These are phyloP conservation scores for Lasioglossum calceatum DNA, from an alignment of 2,888 invertebrate species.

Conservation along the genomic window DNA sequence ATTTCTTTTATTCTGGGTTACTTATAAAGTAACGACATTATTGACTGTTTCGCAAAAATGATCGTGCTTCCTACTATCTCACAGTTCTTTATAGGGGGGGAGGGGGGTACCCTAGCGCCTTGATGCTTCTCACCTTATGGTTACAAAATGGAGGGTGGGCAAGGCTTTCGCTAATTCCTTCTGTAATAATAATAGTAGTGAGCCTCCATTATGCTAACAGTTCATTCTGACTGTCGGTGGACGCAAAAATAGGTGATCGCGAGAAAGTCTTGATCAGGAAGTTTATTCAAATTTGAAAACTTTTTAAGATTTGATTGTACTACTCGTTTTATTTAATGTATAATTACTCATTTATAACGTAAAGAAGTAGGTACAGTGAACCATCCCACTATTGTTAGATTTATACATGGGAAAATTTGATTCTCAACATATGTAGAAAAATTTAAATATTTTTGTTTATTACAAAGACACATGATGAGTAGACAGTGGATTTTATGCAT, in stretches of 20 bases:
- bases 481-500: too few species aligned
- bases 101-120: too few species aligned
- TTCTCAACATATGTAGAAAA: neutral
- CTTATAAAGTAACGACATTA: too few species aligned
- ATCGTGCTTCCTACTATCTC: too few species aligned
- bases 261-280: neutral
- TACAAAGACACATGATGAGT: neutral
- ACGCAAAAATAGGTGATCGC: neutral
- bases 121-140: neutral
- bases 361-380: neutral
- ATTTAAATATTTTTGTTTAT: neutral
- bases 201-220: neutral
- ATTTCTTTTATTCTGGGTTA: too few species aligned
- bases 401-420: neutral
- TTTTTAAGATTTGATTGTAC: neutral
- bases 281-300: neutral
- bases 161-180: neutral
- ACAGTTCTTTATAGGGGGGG: too few species aligned
- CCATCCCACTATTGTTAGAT: neutral
- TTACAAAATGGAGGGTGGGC: neutral
- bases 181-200: neutral
- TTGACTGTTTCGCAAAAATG: too few species aligned
- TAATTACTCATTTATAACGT: neutral
- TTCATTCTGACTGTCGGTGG: neutral
- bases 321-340: neutral